phyloP scores from a whole-genome alignment of 2,888 invertebrate genomes.

The Myopa tessellatipennis region DNA sequence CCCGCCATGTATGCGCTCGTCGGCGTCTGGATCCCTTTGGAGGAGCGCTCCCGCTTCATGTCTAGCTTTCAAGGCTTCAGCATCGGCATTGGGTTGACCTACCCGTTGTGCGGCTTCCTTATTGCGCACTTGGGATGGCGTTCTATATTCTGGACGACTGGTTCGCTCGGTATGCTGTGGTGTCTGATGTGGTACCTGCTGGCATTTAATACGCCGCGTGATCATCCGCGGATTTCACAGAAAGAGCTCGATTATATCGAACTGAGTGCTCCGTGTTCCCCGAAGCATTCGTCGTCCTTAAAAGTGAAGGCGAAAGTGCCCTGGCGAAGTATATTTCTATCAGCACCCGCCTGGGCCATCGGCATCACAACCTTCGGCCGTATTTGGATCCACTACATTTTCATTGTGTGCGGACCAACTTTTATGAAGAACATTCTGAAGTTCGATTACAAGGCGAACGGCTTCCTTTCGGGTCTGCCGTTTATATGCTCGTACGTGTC shows the following conservation, averaged over 20 bases:
- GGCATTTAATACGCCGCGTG: conserved; percentile 76
- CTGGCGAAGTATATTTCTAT: conserved; percentile 75
- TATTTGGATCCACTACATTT: conserved; percentile 80
- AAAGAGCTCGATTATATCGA: conserved; percentile 77
- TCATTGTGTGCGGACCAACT: conserved; percentile 77
- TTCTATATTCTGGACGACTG: conserved; percentile 78
- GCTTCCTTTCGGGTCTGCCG: conserved; percentile 75
- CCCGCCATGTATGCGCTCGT: conserved; percentile 82
- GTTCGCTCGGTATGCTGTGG: conserved; percentile 74
- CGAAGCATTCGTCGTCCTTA: conserved; percentile 52
- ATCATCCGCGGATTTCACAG: conserved; percentile 76
- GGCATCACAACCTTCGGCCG: conserved; percentile 80
- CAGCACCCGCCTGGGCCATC: conserved; percentile 77
- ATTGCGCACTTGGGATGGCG: conserved; percentile 78
- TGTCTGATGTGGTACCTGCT: conserved; percentile 77
- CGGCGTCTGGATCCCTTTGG: conserved; percentile 79
- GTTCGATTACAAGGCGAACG: conserved; percentile 78
- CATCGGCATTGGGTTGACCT: conserved; percentile 79
- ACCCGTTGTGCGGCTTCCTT: conserved; percentile 77
- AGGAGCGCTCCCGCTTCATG: conserved; percentile 79
- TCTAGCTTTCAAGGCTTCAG: conserved; percentile 82
- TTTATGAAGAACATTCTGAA: conserved; percentile 78
- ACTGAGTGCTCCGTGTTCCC: conserved; percentile 63
- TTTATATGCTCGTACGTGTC: conserved; percentile 78
- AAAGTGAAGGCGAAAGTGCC: conserved; percentile 70